Conservation (phyloP, 2,888 invertebrate genomes). For the Meiosimyza platycephala region DNA sequence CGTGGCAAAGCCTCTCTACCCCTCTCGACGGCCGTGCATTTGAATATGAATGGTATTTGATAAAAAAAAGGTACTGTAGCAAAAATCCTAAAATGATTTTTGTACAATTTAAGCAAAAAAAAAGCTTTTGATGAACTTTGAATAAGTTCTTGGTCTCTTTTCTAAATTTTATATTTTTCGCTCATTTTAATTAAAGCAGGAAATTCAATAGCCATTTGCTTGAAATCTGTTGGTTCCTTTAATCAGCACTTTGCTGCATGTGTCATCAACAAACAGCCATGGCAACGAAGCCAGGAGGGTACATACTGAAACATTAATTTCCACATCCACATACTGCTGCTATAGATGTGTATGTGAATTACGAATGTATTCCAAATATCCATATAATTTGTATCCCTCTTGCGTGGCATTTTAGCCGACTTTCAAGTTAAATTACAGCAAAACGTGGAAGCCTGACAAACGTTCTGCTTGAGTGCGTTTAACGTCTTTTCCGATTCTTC, state of each 20-base stretch:
- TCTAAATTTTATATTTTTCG: conserved; percentile 6
- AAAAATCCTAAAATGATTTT: too few species aligned
- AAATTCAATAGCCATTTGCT: background rate
- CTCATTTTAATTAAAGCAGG: background rate
- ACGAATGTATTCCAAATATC: background rate
- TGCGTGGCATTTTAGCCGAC: conserved; percentile 25
- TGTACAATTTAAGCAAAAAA: too few species aligned
- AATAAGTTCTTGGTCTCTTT: background rate
- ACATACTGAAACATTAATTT: too few species aligned
- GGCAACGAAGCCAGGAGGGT: background rate
- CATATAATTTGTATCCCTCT: conserved; percentile 19
- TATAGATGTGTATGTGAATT: background rate
- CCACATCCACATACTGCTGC: background rate
- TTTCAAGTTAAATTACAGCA: conserved; percentile 2
- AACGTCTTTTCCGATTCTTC: conserved; percentile 45
- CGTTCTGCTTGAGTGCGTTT: conserved; percentile 52
- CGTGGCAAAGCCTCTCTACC: too few species aligned
- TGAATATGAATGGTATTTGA: too few species aligned
- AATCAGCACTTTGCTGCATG: background rate
- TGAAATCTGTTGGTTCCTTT: background rate
- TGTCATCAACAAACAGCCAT: conserved; percentile 1
- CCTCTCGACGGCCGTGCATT: too few species aligned
- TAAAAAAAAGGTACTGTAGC: too few species aligned
- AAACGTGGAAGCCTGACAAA: conserved; percentile 49
- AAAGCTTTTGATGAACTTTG: background rate